phyloP scores from a whole-genome alignment of 2,888 invertebrate species.

The Oligia latruncula region DNA sequence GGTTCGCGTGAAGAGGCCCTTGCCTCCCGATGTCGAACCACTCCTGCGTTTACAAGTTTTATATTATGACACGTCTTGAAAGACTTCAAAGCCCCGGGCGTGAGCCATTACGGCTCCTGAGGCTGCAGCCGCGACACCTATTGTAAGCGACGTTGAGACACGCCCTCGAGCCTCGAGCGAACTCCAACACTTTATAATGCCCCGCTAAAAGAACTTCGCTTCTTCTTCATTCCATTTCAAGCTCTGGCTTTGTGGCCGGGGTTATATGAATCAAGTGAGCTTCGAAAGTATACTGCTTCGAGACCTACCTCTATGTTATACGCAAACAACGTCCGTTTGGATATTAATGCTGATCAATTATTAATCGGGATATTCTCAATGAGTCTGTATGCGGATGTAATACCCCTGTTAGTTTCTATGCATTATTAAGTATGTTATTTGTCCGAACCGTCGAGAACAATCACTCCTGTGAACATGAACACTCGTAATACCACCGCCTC shows the following conservation, averaged over 20 bases:
- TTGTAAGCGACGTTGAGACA: slow-evolving; percentile 19
- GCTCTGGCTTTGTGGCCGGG: neutral
- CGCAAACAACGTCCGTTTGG: slow-evolving; percentile 6
- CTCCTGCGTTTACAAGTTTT: slow-evolving; percentile 72
- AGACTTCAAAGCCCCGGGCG: slow-evolving; percentile 66
- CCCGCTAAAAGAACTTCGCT: slow-evolving; percentile 3
- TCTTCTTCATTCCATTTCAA: neutral
- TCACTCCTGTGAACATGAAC: slow-evolving; percentile 6
- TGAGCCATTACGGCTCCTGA: slow-evolving; percentile 45
- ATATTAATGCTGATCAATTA: slow-evolving; percentile 16
- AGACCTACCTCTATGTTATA: neutral
- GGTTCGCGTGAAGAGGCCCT: slow-evolving; percentile 76
- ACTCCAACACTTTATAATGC: slow-evolving; percentile 17
- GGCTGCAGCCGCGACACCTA: slow-evolving; percentile 26
- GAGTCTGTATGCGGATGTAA: neutral
- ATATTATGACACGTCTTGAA: slow-evolving; percentile 75
- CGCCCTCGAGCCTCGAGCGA: slow-evolving; percentile 17
- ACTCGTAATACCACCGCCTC: slow-evolving; percentile 17
- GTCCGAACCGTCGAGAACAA: neutral
- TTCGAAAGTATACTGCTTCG: neutral
- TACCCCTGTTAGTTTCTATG: neutral
- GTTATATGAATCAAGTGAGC: neutral
- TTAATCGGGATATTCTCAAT: slow-evolving; percentile 6
- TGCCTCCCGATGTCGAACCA: slow-evolving; percentile 70
- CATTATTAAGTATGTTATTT: slow-evolving; percentile 20